These are phyloP conservation scores for Pangasianodon gigas DNA, from an alignment of 2,113 vertebrate genomes.

Conservation along the genomic window DNA sequence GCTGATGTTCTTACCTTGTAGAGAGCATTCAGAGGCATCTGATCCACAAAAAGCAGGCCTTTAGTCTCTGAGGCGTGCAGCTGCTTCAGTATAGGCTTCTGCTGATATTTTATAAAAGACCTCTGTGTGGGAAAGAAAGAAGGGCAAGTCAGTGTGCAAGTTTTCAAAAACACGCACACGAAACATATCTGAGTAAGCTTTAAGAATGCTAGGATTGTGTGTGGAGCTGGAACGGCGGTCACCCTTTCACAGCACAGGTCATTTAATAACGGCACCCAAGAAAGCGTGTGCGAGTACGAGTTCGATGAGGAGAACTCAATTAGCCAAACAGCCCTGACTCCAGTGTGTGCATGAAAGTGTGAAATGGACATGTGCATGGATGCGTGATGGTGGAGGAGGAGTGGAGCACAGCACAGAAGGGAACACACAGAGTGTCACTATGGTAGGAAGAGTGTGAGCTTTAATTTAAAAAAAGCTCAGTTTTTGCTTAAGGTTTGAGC, in stretches of 20 bases:
- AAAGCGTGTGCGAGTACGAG: background rate
- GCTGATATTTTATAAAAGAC: conserved; percentile 70
- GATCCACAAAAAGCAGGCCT: conserved; percentile 75
- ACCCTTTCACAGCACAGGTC: background rate
- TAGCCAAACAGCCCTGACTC: conserved; percentile 19
- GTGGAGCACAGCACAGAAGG: conserved; percentile 12
- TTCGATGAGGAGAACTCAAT: conserved; percentile 27
- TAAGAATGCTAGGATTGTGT: background rate
- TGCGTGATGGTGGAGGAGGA: conserved; percentile 23
- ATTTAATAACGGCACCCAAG: background rate
- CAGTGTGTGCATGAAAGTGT: background rate
- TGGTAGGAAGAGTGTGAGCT: background rate
- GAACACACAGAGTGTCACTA: conserved; percentile 52
- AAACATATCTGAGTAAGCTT: background rate
- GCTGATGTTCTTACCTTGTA: conserved; percentile 79
- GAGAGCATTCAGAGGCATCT: conserved; percentile 82
- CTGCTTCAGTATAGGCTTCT: conserved; percentile 75
- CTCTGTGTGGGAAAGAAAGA: conserved; percentile 65
- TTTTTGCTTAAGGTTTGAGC: no score
- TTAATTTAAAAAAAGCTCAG: no score
- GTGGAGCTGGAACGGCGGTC: background rate
- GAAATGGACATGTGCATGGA: conserved; percentile 42
- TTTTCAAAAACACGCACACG: background rate
- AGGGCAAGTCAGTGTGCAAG: background rate
- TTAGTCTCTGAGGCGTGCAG: conserved; percentile 78